These are phyloP conservation scores for Synchiropus splendidus DNA, from an alignment of 2,113 vertebrate genomes.

Conservation along the genomic window DNA sequence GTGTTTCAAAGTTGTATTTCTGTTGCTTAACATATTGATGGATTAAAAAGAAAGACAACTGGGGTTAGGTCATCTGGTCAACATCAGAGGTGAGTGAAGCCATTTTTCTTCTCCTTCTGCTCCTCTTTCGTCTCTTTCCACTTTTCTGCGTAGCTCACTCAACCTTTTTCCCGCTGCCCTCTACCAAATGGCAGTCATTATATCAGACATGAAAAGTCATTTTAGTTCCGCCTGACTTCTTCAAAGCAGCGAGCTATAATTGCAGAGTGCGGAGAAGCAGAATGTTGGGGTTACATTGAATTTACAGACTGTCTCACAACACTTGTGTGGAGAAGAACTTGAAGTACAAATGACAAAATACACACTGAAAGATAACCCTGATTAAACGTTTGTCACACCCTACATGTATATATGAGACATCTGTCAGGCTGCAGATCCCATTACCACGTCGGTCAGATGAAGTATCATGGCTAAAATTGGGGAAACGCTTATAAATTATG, in stretches of 20 bases:
- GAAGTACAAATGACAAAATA: conserved; percentile 6
- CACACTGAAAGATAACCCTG: neutral
- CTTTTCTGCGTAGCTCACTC: conserved; percentile 29
- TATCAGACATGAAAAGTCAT: conserved; percentile 67
- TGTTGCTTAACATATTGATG: too few species aligned
- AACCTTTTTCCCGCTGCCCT: conserved; percentile 43
- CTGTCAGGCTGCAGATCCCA: conserved; percentile 9
- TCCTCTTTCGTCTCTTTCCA: conserved; percentile 38
- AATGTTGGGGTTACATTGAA: conserved; percentile 51
- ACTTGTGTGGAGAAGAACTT: conserved; percentile 34
- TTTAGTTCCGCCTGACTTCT: conserved; percentile 70
- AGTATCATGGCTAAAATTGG: conserved; percentile 27
- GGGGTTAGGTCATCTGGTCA: conserved; percentile 34
- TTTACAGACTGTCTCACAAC: conserved; percentile 57
- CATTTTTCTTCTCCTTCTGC: conserved; percentile 42
- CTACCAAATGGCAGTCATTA: conserved; percentile 69
- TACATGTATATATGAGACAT: conserved; percentile 9
- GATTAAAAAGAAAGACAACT: neutral
- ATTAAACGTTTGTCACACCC: conserved; percentile 3
- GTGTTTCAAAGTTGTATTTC: neutral
- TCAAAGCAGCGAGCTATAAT: conserved; percentile 66
- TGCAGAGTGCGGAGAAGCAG: conserved; percentile 55
- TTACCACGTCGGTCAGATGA: conserved; percentile 27
- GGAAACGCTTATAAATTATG: conserved; percentile 47
- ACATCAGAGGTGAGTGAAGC: conserved; percentile 54